Percentiles rank a stretch among this genome's conserved stretches.
Evolutionary conservation across 2,888 invertebrate genomes (phyloP).

Genomic region (Masnerella sp.): DNA sequence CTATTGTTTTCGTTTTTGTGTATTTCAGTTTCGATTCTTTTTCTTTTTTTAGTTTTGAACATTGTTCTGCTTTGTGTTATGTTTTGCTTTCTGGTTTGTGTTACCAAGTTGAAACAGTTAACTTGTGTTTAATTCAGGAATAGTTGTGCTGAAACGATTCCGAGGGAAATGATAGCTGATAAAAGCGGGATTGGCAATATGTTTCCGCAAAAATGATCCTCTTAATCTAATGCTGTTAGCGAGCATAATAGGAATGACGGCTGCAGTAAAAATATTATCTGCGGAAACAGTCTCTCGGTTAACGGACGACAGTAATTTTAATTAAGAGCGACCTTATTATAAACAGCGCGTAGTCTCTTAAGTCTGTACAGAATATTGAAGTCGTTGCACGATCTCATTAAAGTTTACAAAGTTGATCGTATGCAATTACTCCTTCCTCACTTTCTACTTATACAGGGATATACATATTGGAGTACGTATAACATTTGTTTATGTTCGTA

Average conservation of each 20-base stretch:
- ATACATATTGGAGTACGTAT: neutral
- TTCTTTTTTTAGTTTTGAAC: no score
- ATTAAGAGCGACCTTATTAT: slow-evolving; percentile 47
- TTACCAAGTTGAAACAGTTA: no score
- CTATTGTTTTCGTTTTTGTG: no score
- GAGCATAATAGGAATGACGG: slow-evolving; percentile 32
- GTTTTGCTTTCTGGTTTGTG: no score
- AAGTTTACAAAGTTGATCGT: slow-evolving; percentile 43
- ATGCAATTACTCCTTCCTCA: slow-evolving; percentile 38
- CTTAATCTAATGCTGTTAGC: slow-evolving; percentile 30
- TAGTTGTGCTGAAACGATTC: no score
- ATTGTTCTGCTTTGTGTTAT: no score
- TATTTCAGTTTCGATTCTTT: no score
- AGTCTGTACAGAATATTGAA: slow-evolving; percentile 42
- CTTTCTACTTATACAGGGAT: slow-evolving; percentile 16
- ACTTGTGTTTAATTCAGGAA: no score
- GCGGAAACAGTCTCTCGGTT: slow-evolving; percentile 36
- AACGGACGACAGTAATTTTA: slow-evolving; percentile 51
- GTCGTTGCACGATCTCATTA: slow-evolving; percentile 45
- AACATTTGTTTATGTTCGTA: no score
- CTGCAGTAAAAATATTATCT: slow-evolving; percentile 34
- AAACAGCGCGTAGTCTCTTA: slow-evolving; percentile 44
- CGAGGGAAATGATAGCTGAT: neutral
- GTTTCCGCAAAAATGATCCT: slow-evolving; percentile 22
- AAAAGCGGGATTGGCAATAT: slow-evolving; percentile 8